Percentiles rank a stretch among this genome's conserved stretches.
phyloP scores from a whole-genome alignment of 2,797 vertebrate genomes.

The Tachyglossus aculeatus region DNA sequence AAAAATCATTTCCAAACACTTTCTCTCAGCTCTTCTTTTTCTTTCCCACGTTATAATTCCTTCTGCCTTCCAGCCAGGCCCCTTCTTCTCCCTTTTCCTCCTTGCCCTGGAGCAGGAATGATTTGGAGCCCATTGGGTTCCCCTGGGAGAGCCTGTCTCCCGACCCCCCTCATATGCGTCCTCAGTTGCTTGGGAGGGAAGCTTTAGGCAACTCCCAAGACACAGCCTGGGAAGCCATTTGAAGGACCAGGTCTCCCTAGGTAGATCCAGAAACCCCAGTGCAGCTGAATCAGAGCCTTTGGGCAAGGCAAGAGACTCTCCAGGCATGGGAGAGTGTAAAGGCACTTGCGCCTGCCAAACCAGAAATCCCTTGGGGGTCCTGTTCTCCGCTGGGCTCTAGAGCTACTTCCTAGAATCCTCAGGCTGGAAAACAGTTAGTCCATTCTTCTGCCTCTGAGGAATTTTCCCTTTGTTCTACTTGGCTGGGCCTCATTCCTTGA shows the following conservation, averaged over 20 bases:
- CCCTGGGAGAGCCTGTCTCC: no score
- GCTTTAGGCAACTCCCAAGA: no score
- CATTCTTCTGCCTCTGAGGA: background rate
- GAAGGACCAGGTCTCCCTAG: background rate
- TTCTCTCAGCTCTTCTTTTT: background rate
- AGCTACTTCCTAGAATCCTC: background rate
- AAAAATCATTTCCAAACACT: background rate
- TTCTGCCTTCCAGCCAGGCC: background rate
- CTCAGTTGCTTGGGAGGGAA: no score
- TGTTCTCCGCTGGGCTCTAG: background rate
- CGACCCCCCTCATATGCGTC: no score
- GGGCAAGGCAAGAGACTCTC: background rate
- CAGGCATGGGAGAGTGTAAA: background rate
- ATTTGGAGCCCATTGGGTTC: no score
- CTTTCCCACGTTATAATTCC: background rate
- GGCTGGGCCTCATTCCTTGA: background rate
- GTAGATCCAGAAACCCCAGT: background rate
- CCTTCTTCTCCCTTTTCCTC: background rate
- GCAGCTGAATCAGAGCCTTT: background rate
- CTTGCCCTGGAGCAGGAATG: background rate
- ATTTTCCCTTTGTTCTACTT: background rate
- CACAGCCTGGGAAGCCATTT: no score
- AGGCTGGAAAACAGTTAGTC: background rate
- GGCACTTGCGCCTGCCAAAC: background rate
- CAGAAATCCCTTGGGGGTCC: background rate